phyloP scores from a whole-genome alignment of 1,140 invertebrate species.

The Augochlora pura region DNA sequence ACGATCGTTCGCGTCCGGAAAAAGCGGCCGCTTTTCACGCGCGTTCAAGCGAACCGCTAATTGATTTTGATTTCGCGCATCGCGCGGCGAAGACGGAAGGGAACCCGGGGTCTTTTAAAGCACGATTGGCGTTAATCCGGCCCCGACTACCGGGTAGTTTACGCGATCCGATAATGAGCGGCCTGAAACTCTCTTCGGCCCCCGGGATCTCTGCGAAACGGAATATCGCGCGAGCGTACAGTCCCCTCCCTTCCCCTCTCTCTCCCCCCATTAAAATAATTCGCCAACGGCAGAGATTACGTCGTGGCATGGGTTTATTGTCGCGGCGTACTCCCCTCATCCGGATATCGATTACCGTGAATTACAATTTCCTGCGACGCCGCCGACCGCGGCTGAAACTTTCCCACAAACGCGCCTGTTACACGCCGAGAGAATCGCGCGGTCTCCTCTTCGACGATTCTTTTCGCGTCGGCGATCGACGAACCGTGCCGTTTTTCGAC shows the following conservation, averaged over 20 bases:
- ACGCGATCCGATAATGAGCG: constrained; percentile 1
- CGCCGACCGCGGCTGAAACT: constrained; percentile 12
- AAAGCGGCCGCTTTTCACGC: too few relatives aligned
- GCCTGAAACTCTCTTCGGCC: constrained; percentile 17
- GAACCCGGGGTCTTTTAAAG: too few relatives aligned
- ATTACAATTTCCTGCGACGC: constrained; percentile 59
- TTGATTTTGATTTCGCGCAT: too few relatives aligned
- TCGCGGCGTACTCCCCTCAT: constrained; percentile 50
- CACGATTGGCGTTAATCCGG: too few relatives aligned
- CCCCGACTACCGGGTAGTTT: not conserved
- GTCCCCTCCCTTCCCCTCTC: too few relatives aligned
- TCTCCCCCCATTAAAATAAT: constrained; percentile 46
- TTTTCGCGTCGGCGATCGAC: too few relatives aligned
- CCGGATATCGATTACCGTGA: constrained; percentile 62
- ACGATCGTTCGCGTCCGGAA: too few relatives aligned
- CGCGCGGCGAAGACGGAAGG: too few relatives aligned
- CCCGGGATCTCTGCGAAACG: constrained; percentile 43
- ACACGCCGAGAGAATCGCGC: not conserved
- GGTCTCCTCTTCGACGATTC: too few relatives aligned
- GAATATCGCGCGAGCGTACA: constrained; percentile 17
- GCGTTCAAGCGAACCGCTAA: too few relatives aligned
- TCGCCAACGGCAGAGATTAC: constrained; percentile 50
- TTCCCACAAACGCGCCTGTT: constrained; percentile 29
- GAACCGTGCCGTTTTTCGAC: too few relatives aligned
- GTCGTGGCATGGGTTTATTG: constrained; percentile 51